These are phyloP conservation scores for Falco peregrinus DNA, from an alignment of 2,797 vertebrate species.

Conservation along the genomic window DNA sequence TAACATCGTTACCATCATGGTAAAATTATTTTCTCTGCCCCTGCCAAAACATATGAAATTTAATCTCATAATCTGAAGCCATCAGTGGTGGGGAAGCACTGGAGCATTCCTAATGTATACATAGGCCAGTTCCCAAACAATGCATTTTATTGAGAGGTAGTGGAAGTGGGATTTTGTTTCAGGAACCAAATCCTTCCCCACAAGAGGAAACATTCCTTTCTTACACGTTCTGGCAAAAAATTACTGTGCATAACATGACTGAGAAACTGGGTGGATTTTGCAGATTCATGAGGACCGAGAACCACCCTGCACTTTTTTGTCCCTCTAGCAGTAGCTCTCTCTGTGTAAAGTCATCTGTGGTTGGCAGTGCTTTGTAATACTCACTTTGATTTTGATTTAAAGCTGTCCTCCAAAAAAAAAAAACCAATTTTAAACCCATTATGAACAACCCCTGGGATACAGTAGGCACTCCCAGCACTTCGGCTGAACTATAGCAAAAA, in stretches of 20 bases:
- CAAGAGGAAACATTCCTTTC: background rate
- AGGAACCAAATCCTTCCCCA: conserved; percentile 17
- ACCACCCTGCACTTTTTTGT: background rate
- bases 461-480: conserved; percentile 5
- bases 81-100: background rate
- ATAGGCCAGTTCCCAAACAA: background rate
- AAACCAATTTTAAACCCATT: background rate
- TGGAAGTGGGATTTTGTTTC: background rate
- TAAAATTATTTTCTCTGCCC: background rate
- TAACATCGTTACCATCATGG: accelerated
- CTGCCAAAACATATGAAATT: background rate
- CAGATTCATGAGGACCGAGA: background rate
- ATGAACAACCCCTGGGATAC: background rate
- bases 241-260: background rate
- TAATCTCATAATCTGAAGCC: background rate
- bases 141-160: background rate
- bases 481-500: conserved; percentile 32
- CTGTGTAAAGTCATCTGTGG: accelerated
- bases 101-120: background rate
- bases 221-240: background rate
- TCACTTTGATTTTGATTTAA: background rate
- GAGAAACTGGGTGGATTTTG: background rate
- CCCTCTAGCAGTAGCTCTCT: background rate
- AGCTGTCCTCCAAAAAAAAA: background rate
- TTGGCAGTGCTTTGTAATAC: background rate